Evolutionary conservation across 2,113 vertebrate species (phyloP), one percentile per base, ranked within the genome.

Genomic region (Myocastor coypus): DNA sequence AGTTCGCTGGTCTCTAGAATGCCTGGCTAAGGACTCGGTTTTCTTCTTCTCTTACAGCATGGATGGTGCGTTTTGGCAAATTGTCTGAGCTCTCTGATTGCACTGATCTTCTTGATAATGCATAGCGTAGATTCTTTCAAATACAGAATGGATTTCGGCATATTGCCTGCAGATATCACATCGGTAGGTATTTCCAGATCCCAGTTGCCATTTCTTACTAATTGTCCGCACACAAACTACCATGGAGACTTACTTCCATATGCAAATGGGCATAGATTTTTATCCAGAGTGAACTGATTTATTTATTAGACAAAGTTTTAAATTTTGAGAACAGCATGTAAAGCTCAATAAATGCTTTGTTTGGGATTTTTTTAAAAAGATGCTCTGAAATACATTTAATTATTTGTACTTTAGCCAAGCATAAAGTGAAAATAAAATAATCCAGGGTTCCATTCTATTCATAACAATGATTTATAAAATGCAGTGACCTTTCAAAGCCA

Each of bases 111-210:
- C 16, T 50, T 42, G 3, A 24, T 78, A 16, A 50, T 50, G 26
- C 75, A 50, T 50, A 28, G 26, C 19, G 12, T 46, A 17, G 8
- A 52, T 16, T 50, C 13, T 0, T 52, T 52, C 46, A 8, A 42
- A 6, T 28, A 17, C 28, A 16, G n/a, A n/a, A n/a, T n/a, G n/a
- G n/a, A n/a, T n/a, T 7, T 7, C 0, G 14, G 42, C 30, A 28
- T 40, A 14, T 6, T 75, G 1, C 40, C 40, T 28, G 71, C 14
- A 40, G 71, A 75, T 26, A 12, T 42, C 9, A 24, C 37, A 42
- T 75, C 71, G 26, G 37, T 75, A 75, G 22, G 55, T 57, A 57
- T 19, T 19, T 19, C 16, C 3, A 57, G 55, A 9, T 9, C 5
- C 68, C 37, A 0, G 7, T 19, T 34, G 19, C 17, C 2, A 37